phyloP scores from a whole-genome alignment of 2,888 invertebrate genomes.

The Seira sanloemensis region DNA sequence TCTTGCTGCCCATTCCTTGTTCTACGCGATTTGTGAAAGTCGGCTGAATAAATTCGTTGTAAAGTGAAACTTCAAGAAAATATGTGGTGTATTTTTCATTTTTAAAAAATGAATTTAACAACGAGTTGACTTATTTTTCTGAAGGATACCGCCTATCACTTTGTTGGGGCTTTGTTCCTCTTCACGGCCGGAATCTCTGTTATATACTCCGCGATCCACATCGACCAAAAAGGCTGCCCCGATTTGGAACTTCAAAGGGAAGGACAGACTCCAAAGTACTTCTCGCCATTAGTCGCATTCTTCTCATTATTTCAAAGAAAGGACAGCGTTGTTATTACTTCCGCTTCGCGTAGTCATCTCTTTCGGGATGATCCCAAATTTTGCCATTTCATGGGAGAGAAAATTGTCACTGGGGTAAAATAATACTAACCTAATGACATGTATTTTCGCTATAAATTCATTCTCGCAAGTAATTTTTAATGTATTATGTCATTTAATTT shows the following conservation, averaged over 20 bases:
- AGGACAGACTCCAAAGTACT: conserved; percentile 29
- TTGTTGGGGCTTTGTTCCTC: conserved; percentile 24
- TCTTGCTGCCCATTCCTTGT: conserved; percentile 31
- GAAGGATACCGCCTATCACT: conserved; percentile 32
- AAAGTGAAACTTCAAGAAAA: not conserved
- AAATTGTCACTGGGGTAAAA: conserved; percentile 40
- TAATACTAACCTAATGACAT: no score
- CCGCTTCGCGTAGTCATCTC: no score
- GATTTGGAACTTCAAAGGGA: not conserved
- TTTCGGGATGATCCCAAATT: not conserved
- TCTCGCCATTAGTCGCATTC: conserved; percentile 9
- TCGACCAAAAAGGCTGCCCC: conserved; percentile 23
- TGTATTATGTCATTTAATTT: no score
- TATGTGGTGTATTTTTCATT: not conserved
- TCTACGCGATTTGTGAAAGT: conserved; percentile 36
- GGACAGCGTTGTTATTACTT: no score
- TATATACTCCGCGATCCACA: conserved; percentile 18
- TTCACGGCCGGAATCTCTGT: conserved; percentile 33
- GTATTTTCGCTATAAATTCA: no score
- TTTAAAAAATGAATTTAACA: not conserved
- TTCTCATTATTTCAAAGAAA: no score
- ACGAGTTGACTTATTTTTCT: not conserved
- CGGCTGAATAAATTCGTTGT: conserved; percentile 42
- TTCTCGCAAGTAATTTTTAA: no score
- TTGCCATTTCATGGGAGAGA: conserved; percentile 35